A percentile compares a stretch with the other conserved stretches of the same genome.
These are phyloP conservation scores for Ruditapes philippinarum DNA, from an alignment of 1,140 invertebrate species.

Conservation along the genomic window DNA sequence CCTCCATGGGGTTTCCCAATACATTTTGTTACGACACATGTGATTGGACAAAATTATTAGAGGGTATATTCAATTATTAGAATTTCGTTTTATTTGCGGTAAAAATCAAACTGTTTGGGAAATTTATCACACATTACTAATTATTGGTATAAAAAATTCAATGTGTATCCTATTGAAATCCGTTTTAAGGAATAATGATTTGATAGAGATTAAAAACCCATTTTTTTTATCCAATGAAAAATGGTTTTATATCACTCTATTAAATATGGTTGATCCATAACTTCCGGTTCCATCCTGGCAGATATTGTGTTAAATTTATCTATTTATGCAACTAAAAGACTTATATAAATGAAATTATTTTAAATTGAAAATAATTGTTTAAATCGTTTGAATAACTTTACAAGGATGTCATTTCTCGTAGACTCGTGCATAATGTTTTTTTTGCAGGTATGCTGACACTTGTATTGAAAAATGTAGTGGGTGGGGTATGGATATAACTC, in stretches of 20 bases:
- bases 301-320: neutral
- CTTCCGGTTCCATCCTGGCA: constrained; percentile 33
- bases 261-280: neutral
- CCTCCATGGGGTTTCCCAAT: constrained; percentile 52
- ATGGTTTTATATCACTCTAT: neutral
- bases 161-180: too few relatives aligned
- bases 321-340: too few relatives aligned
- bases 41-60: constrained; percentile 40
- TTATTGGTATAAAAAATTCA: too few relatives aligned
- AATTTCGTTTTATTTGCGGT: too few relatives aligned
- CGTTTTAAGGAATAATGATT: too few relatives aligned
- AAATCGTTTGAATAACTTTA: too few relatives aligned
- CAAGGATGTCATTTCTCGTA: constrained; percentile 83
- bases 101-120: too few relatives aligned
- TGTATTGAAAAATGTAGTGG: constrained; percentile 1
- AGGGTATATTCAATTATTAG: constrained; percentile 9
- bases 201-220: too few relatives aligned
- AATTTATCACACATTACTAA: too few relatives aligned
- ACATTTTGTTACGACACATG: neutral
- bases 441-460: constrained; percentile 75
- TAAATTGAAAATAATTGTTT: too few relatives aligned
- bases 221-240: constrained; percentile 10
- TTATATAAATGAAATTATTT: too few relatives aligned
- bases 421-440: constrained; percentile 84
- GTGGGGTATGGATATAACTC: constrained; percentile 23